These are phyloP conservation scores for Cassiopea xamachana DNA, from an alignment of 30 jellyfish, hydroid and myxozoan species.

Conservation along the genomic window DNA sequence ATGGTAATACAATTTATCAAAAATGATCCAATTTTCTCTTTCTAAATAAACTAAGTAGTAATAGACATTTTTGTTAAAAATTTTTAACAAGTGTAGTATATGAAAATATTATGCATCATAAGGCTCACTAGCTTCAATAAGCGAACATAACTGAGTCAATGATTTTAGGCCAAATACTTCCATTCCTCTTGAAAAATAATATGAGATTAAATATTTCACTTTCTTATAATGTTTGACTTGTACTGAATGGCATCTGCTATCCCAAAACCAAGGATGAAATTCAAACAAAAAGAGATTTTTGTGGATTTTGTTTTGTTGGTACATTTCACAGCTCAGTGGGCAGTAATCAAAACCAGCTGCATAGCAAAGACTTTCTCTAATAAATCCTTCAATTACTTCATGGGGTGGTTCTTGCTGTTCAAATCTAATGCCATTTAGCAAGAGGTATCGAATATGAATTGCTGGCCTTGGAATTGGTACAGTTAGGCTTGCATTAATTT, in stretches of 20 bases:
- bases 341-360: constrained; percentile 67
- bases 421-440: constrained; percentile 29
- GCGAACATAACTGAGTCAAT: constrained; percentile 18
- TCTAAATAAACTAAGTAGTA: no score
- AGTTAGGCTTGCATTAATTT: constrained; percentile 7
- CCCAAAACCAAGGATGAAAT: constrained; percentile 68
- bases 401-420: constrained; percentile 54
- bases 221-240: constrained; percentile 42
- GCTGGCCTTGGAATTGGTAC: constrained; percentile 61
- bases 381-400: constrained; percentile 47
- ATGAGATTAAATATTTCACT: constrained; percentile 2
- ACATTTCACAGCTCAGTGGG: constrained; percentile 65
- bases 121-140: constrained; percentile 49
- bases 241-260: constrained; percentile 40
- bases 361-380: constrained; percentile 72
- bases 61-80: no score
- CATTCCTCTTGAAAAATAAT: constrained; percentile 10
- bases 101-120: background rate
- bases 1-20: no score
- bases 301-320: constrained; percentile 29
- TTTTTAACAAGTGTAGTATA: no score
- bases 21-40: no score
- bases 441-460: constrained; percentile 49
- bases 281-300: constrained; percentile 61
- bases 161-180: constrained; percentile 26